phyloP scores from a whole-genome alignment of 1,140 invertebrate genomes.

The Drosophila lacteicornis region DNA sequence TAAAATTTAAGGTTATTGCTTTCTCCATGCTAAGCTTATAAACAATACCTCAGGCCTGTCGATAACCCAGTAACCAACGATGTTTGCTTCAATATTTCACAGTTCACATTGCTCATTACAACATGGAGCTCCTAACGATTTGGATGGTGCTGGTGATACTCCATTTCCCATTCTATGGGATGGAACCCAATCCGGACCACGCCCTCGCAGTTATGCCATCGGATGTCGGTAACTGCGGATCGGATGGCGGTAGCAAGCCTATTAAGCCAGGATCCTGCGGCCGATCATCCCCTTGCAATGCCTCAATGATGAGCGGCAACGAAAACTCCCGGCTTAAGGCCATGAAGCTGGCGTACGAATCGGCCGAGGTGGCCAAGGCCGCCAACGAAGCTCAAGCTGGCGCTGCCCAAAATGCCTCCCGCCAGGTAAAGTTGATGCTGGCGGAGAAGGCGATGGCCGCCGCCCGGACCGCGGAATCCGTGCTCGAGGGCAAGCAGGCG shows the following conservation, averaged over 20 bases:
- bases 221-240: background rate
- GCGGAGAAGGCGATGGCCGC: conserved; percentile 88
- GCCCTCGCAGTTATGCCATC: accelerated
- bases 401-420: conserved; percentile 87
- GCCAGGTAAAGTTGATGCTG: conserved; percentile 88
- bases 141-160: background rate
- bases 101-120: no score
- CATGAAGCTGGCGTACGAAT: conserved; percentile 87
- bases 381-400: conserved; percentile 88
- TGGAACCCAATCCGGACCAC: background rate
- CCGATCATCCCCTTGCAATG: background rate
- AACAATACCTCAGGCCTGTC: no score
- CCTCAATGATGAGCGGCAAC: background rate
- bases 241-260: background rate
- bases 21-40: conserved; percentile 9
- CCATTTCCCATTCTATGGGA: background rate
- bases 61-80: no score
- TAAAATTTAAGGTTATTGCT: conserved; percentile 80
- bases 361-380: conserved; percentile 87
- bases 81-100: no score
- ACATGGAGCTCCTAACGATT: background rate
- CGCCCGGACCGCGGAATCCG: conserved; percentile 87
- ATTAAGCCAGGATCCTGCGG: background rate
- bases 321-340: conserved; percentile 64
- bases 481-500: conserved; percentile 87